A percentile compares a stretch with the other conserved stretches of the same genome.
Evolutionary conservation across 1,140 invertebrate species (phyloP).

Genomic region (Acarapis woodi): DNA sequence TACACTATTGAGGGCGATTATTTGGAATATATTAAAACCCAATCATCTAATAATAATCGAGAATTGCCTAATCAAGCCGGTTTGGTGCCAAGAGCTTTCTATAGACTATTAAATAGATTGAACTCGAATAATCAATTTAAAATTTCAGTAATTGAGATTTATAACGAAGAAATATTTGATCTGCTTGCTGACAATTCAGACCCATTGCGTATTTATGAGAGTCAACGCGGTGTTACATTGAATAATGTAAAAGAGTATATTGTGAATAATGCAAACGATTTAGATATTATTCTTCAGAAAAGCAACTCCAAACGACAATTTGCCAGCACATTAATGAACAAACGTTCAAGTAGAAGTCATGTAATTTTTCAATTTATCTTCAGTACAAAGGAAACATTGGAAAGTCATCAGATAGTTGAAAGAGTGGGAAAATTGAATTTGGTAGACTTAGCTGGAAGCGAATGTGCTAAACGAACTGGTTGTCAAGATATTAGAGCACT

Average conservation of each 20-base stretch:
- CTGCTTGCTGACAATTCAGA: slow-evolving; percentile 39
- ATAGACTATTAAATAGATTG: too few species aligned
- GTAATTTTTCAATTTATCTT: slow-evolving; percentile 42
- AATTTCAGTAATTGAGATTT: slow-evolving; percentile 35
- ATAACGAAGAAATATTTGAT: slow-evolving; percentile 87
- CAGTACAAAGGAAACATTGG: not conserved
- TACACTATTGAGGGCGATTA: too few species aligned
- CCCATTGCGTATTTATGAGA: too few species aligned
- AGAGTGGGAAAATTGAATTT: slow-evolving; percentile 58
- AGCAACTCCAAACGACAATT: too few species aligned
- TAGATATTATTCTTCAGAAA: too few species aligned
- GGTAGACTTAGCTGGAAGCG: slow-evolving; percentile 84
- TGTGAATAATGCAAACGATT: too few species aligned
- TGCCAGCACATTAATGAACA: slow-evolving; percentile 81
- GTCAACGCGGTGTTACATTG: too few species aligned
- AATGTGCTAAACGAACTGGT: slow-evolving; percentile 73
- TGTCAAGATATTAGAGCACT: slow-evolving; percentile 62
- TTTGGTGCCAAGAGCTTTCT: too few species aligned
- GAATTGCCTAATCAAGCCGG: too few species aligned
- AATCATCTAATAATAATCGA: too few species aligned
- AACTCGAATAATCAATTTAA: slow-evolving; percentile 41
- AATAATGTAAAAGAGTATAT: too few species aligned
- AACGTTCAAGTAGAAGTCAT: slow-evolving; percentile 74
- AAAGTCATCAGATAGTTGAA: slow-evolving; percentile 23
- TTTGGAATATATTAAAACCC: too few species aligned